Base-by-base conservation (phyloP, 2,797 vertebrate species). In the Siniperca obscura region DNA sequence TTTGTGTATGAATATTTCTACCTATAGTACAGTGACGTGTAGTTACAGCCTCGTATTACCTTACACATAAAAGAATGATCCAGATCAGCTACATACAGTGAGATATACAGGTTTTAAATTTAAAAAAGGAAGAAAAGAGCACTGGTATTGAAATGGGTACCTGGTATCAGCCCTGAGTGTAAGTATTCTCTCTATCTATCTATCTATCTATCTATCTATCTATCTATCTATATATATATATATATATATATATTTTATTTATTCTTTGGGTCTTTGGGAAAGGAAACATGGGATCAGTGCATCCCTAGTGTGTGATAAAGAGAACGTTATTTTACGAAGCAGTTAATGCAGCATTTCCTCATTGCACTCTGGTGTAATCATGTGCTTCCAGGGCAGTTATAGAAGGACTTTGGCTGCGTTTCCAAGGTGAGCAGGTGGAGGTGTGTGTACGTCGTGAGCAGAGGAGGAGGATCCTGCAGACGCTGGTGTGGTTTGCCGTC, bases 361-460 rank as follows among this genome's bases (percentile, higher is more conserved):
- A 38, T 57, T 21, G 11, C 13, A 3, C 42, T 76, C 10, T 70
- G 21, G 1, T 65, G 42, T 73, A 5, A 12, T 60, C 1, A 0
- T 77, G 14, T 77, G 40, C 27, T 46, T 86, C 2, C 76, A 99
- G 98, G 95, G 96, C 98, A 0, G 98, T 99, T 52, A 82, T 99
- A 2, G 98, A 99, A 84, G 98, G 98, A 25, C 95, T 99, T 25
- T 99, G 98, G 98, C 95, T 99, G 87, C 97, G 98, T 75, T 98
- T 96, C 90, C 96, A 94, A 0, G 97, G 97, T 0, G 94, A 96
- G 85, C 95, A 97, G 0, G 96, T 99, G 89, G 98, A 99, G 79
- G 97, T 98, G 59, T 98, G 98, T 0, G 96, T 97, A 42, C 94
- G 93, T 1, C 96, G 96, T 9, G 98, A 99, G 87, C 93, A 87